These are phyloP conservation scores for Hylomyscus alleni DNA, from an alignment of 2,797 vertebrate species.

Conservation along the genomic window DNA sequence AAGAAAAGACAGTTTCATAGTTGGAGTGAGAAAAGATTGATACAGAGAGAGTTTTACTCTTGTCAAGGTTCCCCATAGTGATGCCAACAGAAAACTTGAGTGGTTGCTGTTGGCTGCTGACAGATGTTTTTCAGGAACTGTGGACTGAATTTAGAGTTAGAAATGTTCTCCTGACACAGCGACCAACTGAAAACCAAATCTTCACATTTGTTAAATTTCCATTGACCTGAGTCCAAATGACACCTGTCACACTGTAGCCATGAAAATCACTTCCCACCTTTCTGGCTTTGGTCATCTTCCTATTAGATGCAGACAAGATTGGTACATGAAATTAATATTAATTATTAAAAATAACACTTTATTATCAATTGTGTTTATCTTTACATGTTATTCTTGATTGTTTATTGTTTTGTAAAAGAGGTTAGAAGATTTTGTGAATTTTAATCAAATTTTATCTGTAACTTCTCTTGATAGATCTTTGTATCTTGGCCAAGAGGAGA, in stretches of 20 bases:
- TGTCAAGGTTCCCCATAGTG: not conserved
- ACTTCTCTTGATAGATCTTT: not conserved
- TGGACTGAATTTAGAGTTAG: not conserved
- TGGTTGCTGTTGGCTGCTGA: not conserved
- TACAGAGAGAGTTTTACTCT: not conserved
- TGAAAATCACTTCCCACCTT: not conserved
- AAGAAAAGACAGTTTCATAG: not conserved
- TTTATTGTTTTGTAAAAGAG: not conserved
- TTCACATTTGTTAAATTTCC: not conserved
- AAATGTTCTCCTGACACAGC: not conserved
- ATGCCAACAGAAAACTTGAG: not conserved
- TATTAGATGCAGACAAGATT: not conserved
- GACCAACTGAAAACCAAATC: not conserved
- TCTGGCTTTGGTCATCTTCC: not conserved
- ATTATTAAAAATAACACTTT: not conserved
- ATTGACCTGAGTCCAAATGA: not conserved
- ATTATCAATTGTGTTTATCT: not conserved
- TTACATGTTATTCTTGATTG: not conserved
- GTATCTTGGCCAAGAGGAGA: not conserved
- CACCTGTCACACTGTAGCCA: not conserved
- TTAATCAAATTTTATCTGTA: not conserved
- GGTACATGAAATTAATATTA: not conserved
- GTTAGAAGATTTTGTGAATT: not conserved
- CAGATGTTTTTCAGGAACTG: not conserved
- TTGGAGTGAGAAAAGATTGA: not conserved